phyloP scores from a whole-genome alignment of 2,797 vertebrate genomes.

The Artibeus jamaicensis region DNA sequence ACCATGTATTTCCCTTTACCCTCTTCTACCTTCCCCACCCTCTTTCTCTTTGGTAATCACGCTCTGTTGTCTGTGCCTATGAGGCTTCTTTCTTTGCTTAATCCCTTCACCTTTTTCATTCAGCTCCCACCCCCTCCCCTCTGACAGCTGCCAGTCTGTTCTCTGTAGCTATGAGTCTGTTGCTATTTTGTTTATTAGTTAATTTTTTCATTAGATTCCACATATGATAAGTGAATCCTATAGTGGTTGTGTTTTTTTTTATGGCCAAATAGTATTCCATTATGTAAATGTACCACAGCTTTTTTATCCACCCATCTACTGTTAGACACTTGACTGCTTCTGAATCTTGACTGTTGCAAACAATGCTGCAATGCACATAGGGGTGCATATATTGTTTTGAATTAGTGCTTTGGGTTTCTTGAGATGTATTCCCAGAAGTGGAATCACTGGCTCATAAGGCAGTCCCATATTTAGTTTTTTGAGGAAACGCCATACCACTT shows the following conservation, averaged over 20 bases:
- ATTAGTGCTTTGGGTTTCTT: neutral
- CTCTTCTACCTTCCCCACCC: neutral
- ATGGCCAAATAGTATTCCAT: neutral
- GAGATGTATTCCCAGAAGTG: neutral
- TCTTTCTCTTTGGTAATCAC: neutral
- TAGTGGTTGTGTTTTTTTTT: neutral
- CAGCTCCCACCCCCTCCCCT: neutral
- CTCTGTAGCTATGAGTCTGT: neutral
- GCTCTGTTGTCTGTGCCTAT: neutral
- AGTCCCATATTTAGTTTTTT: neutral
- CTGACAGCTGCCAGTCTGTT: neutral
- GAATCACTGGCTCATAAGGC: neutral
- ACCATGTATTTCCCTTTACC: neutral
- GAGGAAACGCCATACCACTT: neutral
- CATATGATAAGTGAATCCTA: neutral
- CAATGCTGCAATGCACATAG: neutral
- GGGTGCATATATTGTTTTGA: neutral
- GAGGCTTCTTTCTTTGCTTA: neutral
- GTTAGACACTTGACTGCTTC: neutral
- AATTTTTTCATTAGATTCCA: neutral
- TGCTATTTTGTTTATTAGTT: neutral
- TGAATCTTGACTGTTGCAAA: neutral
- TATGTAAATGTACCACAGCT: neutral
- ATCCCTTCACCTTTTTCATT: neutral
- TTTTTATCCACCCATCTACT: neutral